Evolutionary conservation across 1,140 invertebrate genomes (phyloP).

Genomic region (Pentalonia nigronervosa): DNA sequence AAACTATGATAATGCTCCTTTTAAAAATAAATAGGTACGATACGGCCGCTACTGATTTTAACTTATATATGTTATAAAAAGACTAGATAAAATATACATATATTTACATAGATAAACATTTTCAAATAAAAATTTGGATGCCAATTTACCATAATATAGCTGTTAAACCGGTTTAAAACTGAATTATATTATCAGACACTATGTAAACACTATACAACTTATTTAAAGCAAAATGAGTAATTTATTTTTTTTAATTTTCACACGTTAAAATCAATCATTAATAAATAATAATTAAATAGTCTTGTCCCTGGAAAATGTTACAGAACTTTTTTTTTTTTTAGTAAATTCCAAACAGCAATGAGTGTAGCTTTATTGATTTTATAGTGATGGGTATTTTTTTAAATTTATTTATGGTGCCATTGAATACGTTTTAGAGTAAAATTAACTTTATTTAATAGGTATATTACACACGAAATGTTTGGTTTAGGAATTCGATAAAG

Average conservation of each 20-base stretch:
- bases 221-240: conserved; percentile 15
- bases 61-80: neutral
- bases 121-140: conserved; percentile 1
- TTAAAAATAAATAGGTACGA: neutral
- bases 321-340: neutral
- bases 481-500: neutral
- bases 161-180: neutral
- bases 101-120: neutral
- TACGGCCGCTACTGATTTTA: neutral
- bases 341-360: neutral
- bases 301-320: neutral
- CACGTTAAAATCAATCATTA: neutral
- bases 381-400: neutral
- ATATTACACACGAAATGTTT: neutral
- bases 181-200: neutral
- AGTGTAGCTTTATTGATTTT: neutral
- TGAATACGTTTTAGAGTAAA: neutral
- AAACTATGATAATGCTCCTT: neutral
- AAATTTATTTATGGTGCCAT: neutral
- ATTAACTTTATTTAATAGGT: no score
- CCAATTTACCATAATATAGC: conserved; percentile 8
- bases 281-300: neutral
- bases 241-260: conserved; percentile 10
- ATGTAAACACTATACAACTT: neutral
- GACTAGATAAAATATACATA: neutral